phyloP scores from a whole-genome alignment of 2,888 invertebrate genomes.

The Chymomyza amoena region DNA sequence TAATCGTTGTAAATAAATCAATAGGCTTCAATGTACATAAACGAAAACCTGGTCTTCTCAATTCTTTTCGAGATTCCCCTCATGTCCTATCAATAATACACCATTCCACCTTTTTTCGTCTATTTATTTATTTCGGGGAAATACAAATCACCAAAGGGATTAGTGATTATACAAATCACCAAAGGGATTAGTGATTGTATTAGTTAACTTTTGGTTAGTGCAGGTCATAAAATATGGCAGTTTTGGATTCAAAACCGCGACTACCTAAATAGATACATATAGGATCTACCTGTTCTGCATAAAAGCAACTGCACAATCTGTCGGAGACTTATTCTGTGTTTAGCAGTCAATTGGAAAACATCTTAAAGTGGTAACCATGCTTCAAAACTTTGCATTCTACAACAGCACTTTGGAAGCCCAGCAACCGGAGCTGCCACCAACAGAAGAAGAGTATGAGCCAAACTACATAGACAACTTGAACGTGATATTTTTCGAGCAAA shows the following conservation, averaged over 20 bases:
- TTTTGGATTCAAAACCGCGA: not conserved
- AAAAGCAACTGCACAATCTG: not conserved
- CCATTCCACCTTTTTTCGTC: no score
- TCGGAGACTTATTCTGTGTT: not conserved
- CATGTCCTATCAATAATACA: no score
- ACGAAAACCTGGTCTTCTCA: constrained; percentile 20
- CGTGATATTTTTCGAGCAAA: constrained; percentile 61
- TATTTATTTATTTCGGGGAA: no score
- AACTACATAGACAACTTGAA: constrained; percentile 57
- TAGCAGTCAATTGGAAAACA: constrained; percentile 20
- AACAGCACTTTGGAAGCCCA: constrained; percentile 44
- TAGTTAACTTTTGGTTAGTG: constrained; percentile 10
- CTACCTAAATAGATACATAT: constrained; percentile 17
- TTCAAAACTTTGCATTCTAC: constrained; percentile 45
- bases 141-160: no score
- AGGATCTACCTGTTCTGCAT: constrained; percentile 17
- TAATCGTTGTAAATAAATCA: constrained; percentile 31
- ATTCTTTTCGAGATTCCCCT: no score
- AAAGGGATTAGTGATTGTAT: no score
- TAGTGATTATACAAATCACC: no score
- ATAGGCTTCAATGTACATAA: no score
- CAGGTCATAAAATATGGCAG: not conserved
- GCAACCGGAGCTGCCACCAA: not conserved
- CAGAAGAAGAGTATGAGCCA: constrained; percentile 20
- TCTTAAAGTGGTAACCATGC: constrained; percentile 31